A percentile compares a stretch with the other conserved stretches of the same genome.
phyloP scores from a whole-genome alignment of 2,113 vertebrate species.

The Cyphomyrus discorhynchus region DNA sequence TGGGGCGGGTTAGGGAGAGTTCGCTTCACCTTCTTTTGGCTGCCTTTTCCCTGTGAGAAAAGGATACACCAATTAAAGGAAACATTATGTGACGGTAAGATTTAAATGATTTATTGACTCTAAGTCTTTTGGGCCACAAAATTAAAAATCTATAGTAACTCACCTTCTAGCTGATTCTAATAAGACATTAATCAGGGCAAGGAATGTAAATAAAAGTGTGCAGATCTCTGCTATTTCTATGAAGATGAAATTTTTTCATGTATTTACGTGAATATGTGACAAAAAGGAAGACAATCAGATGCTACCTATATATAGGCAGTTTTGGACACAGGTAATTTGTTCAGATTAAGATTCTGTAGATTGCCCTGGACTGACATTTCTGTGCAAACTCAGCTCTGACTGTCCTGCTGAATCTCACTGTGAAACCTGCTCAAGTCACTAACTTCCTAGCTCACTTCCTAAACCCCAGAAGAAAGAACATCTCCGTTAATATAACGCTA shows the following conservation, averaged over 20 bases:
- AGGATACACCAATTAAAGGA: slow-evolving; percentile 3
- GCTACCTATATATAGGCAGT: background rate
- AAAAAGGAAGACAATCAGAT: background rate
- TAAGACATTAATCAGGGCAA: background rate
- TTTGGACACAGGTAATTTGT: slow-evolving; percentile 31
- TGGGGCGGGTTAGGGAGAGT: slow-evolving; percentile 94
- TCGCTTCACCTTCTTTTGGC: slow-evolving; percentile 94
- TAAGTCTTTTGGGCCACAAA: background rate
- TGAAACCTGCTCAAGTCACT: slow-evolving; percentile 47
- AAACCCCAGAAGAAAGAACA: slow-evolving; percentile 33
- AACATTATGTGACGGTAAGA: background rate
- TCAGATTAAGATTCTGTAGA: slow-evolving; percentile 25
- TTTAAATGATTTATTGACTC: background rate
- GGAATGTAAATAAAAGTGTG: background rate
- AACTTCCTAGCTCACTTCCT: slow-evolving; percentile 51
- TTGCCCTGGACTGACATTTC: slow-evolving; percentile 31
- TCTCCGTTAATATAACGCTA: background rate
- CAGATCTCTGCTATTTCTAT: background rate
- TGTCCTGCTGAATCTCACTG: slow-evolving; percentile 31
- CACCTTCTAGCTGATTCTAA: background rate
- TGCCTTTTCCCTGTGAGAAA: slow-evolving; percentile 68
- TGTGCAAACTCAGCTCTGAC: slow-evolving; percentile 37
- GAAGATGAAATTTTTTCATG: background rate
- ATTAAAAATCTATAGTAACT: background rate
- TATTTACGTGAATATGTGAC: background rate